These are phyloP conservation scores for Lepidostoma basale DNA, from an alignment of 1,140 invertebrate genomes.

Conservation along the genomic window DNA sequence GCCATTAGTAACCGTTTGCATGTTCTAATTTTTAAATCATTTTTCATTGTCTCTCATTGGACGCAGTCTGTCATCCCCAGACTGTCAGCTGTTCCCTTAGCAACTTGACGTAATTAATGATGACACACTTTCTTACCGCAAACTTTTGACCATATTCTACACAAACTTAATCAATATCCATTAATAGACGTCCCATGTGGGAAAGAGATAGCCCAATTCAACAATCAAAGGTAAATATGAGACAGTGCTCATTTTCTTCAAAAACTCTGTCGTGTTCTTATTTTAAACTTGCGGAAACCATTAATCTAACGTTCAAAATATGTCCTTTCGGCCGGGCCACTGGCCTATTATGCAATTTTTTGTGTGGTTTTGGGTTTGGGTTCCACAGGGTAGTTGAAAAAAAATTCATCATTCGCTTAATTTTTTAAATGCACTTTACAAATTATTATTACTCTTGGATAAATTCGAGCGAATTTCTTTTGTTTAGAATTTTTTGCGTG, in stretches of 20 bases:
- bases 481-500: too few relatives aligned
- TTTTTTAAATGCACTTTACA: too few relatives aligned
- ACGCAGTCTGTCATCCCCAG: background rate
- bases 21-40: background rate
- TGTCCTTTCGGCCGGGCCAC: conserved; percentile 1
- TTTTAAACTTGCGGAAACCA: conserved; percentile 34
- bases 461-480: too few relatives aligned
- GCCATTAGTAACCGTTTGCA: background rate
- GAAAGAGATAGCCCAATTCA: background rate
- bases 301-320: conserved; percentile 29
- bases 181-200: too few relatives aligned
- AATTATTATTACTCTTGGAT: too few relatives aligned
- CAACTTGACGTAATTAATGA: conserved; percentile 28
- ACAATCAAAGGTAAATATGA: background rate
- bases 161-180: conserved; percentile 14
- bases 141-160: conserved; percentile 27
- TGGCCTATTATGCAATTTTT: conserved; percentile 13
- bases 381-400: background rate
- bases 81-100: conserved; percentile 14
- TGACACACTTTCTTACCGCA: conserved; percentile 20
- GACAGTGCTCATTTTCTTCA: too few relatives aligned
- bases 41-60: conserved; percentile 7
- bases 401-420: background rate
- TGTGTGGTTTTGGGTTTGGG: background rate
- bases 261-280: background rate